These are phyloP conservation scores for Ficedula albicollis DNA, from an alignment of 2,797 vertebrate species.

Conservation along the genomic window DNA sequence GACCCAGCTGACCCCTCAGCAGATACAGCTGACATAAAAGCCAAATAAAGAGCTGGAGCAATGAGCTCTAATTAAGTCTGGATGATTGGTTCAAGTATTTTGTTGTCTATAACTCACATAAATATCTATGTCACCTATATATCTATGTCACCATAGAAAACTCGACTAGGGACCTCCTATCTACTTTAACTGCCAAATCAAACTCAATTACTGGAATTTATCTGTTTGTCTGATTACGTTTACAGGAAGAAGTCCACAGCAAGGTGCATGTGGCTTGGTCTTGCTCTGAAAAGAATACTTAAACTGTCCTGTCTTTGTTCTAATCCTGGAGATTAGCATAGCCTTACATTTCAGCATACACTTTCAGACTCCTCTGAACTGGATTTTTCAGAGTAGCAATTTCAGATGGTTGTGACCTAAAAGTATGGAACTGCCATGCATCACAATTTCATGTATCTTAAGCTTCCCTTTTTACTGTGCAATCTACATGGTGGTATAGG, in stretches of 20 bases:
- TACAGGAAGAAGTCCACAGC: neutral
- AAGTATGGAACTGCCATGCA: neutral
- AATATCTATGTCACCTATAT: too few species aligned
- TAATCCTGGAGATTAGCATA: neutral
- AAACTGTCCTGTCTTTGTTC: neutral
- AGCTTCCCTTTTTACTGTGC: neutral
- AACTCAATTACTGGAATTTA: neutral
- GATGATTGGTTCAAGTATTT: neutral
- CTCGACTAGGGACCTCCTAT: neutral
- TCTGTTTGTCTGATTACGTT: neutral
- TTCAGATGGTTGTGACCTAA: neutral
- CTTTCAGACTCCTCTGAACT: neutral
- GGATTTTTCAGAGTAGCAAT: neutral
- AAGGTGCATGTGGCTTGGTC: neutral
- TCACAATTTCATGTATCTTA: neutral
- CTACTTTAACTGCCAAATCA: neutral
- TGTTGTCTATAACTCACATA: neutral
- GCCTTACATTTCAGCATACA: neutral
- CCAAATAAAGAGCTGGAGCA: neutral
- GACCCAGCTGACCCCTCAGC: neutral
- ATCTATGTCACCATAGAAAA: neutral
- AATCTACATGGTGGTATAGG: neutral
- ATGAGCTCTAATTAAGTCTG: neutral
- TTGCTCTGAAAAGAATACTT: neutral
- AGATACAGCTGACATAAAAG: neutral